Evolutionary conservation across 1,140 invertebrate genomes (phyloP), one percentile per base, ranked within the genome.

Genomic region (Drosophila elegans): DNA sequence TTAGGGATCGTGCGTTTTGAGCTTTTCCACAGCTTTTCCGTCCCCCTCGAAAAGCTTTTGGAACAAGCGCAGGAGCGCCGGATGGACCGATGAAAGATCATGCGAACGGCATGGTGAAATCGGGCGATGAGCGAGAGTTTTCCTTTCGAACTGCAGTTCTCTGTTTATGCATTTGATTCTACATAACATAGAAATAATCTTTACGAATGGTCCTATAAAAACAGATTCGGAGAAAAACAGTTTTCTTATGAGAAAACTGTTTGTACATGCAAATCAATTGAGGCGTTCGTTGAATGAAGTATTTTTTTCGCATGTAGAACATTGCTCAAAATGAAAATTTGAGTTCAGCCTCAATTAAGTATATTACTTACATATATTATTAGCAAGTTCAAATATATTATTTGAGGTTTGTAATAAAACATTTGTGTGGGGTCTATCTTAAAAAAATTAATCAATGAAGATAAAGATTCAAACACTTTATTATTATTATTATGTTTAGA

Each of bases 1-100:
- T 89, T 88, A 83, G 84, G 83, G 83, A 88, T 88, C 83, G 79
- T 82, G 57, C 71, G 67, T 73, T 73, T 88, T 56, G 63, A 46
- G 46, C 53, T 60, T 68, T 80, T 34, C 4, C 11, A 5, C 21
- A 61, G 63, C 71, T 79, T 83, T 74, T 12, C 29, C 16, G 32
- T 39, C n/a, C 34, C 10, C 3, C 29, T 32, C 36, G 38, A 44
- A 64, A 71, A 82, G 83, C 82, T 78, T 64, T 61, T 21, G 39
- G 48, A 79, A 61, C 48, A 51, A 73, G 55, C 73, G 53, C 49
- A 44, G 38, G 80, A 80, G 71, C 60, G 80, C n/a, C 49, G 55
- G 13, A 63, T 16, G 54, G 25, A 0, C 45, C 69, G 56, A 67
- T 73, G 53, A 39, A 75, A 52, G 57, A 53, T 46, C 45, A 12